Conservation (phyloP, 2,888 invertebrate genomes). For the Panopea generosa region DNA sequence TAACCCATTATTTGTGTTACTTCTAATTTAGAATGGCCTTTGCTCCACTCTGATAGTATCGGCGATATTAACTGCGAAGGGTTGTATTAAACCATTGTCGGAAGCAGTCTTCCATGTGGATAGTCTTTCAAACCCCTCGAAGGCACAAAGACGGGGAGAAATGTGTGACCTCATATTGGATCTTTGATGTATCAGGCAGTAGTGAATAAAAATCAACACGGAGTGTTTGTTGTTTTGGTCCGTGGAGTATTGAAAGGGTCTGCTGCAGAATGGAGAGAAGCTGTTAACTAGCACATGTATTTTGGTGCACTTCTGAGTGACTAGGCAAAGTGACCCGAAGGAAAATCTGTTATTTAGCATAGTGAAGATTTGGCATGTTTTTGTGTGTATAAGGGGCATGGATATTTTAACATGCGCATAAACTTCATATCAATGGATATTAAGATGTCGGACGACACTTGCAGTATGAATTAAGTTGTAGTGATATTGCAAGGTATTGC, state of each 20-base stretch:
- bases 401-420: too few relatives aligned
- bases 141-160: slow-evolving; percentile 50
- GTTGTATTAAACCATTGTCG: slow-evolving; percentile 46
- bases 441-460: too few relatives aligned
- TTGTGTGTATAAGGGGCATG: too few relatives aligned
- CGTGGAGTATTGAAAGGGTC: neutral
- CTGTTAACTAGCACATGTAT: too few relatives aligned
- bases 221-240: slow-evolving; percentile 22
- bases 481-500: too few relatives aligned
- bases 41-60: slow-evolving; percentile 37
- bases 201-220: slow-evolving; percentile 41
- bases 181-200: slow-evolving; percentile 19
- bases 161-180: slow-evolving; percentile 46
- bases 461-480: too few relatives aligned
- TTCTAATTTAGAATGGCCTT: slow-evolving; percentile 57
- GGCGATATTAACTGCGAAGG: slow-evolving; percentile 44
- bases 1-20: slow-evolving; percentile 52
- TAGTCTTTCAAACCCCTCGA: slow-evolving; percentile 32
- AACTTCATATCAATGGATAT: too few relatives aligned
- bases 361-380: too few relatives aligned
- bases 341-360: too few relatives aligned
- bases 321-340: too few relatives aligned
- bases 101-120: slow-evolving; percentile 54
- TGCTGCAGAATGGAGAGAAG: neutral
- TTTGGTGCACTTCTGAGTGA: too few relatives aligned